Evolutionary conservation across 2,113 vertebrate species (phyloP), one percentile per base, ranked within the genome.

Genomic region (Paramormyrops kingsleyae): DNA sequence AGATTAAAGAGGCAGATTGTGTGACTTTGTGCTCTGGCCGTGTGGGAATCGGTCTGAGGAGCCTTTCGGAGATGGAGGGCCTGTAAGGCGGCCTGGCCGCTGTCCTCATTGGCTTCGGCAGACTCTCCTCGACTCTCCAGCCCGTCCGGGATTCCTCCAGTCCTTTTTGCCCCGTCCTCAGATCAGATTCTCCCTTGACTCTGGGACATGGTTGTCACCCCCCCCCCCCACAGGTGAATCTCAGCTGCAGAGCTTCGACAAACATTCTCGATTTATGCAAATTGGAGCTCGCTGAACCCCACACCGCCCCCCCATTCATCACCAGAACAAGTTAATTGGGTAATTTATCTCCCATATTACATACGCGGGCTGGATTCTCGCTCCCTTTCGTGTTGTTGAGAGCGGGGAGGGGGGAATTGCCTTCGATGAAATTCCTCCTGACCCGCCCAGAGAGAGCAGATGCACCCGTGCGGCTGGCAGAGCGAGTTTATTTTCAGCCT

Each of bases 211-310:
- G 56, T n/a, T 59, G 56, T 59, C 56, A 59, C 59, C 1, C 39
- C 59, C 7, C 21, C 59, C 12, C 27, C 21, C 70, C 44, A 21
- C 70, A 84, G 87, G 77, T 59, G 88, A 90, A 83, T 56, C 47
- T 74, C 52, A 89, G 88, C 70, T 66, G 87, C 66, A 89, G 59
- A 95, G 95, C 94, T 93, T 95, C 93, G 93, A 95, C 93, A 88
- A 93, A 94, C 94, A 95, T 94, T 94, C 94, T 92, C 95, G 95
- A 96, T 96, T 96, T 95, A 95, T 96, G 96, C 95, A 96, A 96
- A 96, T 95, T 92, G 88, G 95, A 94, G 59, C 52, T 74, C 21
- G 44, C 93, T 93, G 93, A 93, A 93, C 94, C 93, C 94, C 94
- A 92, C 93, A 92, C 95, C 93, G 92, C 94, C 92, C 95, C 95